These are phyloP conservation scores for Laterallus jamaicensis DNA, from an alignment of 2,113 vertebrate species.

Conservation along the genomic window DNA sequence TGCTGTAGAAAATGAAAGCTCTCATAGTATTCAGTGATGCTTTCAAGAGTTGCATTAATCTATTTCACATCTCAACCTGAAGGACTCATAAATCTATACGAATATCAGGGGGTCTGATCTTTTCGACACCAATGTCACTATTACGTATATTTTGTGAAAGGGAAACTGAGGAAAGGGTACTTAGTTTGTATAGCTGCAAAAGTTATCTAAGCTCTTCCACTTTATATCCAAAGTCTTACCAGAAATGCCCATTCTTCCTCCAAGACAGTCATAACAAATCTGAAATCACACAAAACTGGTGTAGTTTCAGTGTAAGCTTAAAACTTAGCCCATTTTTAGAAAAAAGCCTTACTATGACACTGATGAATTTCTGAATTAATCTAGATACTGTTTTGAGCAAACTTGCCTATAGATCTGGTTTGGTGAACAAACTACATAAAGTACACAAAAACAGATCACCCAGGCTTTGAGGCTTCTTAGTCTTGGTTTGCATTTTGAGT, in stretches of 20 bases:
- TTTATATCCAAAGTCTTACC: neutral
- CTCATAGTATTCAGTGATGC: neutral
- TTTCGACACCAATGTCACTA: neutral
- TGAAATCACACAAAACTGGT: neutral
- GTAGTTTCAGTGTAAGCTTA: neutral
- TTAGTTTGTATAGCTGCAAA: neutral
- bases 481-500: conserved; percentile 21
- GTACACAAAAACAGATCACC: neutral
- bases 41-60: neutral
- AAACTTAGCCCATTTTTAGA: neutral
- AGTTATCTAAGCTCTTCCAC: neutral
- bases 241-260: neutral
- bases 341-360: neutral
- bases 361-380: neutral
- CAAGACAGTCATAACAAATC: neutral
- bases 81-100: neutral
- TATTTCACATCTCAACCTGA: neutral
- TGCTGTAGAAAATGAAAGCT: neutral
- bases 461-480: neutral
- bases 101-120: neutral
- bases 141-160: neutral
- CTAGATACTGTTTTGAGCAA: neutral
- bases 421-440: neutral
- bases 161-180: neutral
- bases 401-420: neutral